Evolutionary conservation across 2,888 invertebrate species (phyloP), one percentile per base, ranked within the genome.

Genomic region (Macroteleia sp.): DNA sequence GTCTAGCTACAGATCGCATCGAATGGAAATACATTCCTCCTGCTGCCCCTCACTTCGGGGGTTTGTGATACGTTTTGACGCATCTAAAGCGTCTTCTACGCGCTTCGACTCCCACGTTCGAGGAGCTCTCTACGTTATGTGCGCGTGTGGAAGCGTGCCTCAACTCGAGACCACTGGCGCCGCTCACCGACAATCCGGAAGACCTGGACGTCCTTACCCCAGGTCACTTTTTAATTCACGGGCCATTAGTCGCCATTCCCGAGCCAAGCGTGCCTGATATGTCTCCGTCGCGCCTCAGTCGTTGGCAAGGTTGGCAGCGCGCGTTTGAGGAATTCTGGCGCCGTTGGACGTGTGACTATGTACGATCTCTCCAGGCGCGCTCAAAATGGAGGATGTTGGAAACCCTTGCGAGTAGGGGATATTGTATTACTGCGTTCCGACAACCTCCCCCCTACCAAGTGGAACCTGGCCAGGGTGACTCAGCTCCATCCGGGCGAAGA

Each of bases 11-110:
- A 3, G 39, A 54, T n/a, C 10, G 0, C 1, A 16, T 54, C 1
- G 3, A 19, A 1, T 54, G 54, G 54, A 16, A 36, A 1, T 54
- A 30, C 14, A 52, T 30, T 8, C 34, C 34, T 2, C 34, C 50
- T 2, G 32, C 50, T 4, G 17, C 50, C n/a, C 54, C 54, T 6
- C 36, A 54, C 22, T 54, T 54, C 25, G 54, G 54, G 1, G 54
- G 54, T 5, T 12, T 54, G 19, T 52, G 34, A 34, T 34, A 34
- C 20, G 5, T 52, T 1, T 34, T 34, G 10, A 2, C 12, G 10
- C 50, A 54, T 25, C 20, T 54, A 6, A 39, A 36, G 4, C 54
- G 54, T 5, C 1, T 54, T 1, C 10, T 54, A 8, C 14, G 8
- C 1, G 54, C 30, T 1, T 12, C 20, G 3, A 54, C 54, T 4